phyloP scores from a whole-genome alignment of 1,140 invertebrate species.

The Ganaspis sp. region DNA sequence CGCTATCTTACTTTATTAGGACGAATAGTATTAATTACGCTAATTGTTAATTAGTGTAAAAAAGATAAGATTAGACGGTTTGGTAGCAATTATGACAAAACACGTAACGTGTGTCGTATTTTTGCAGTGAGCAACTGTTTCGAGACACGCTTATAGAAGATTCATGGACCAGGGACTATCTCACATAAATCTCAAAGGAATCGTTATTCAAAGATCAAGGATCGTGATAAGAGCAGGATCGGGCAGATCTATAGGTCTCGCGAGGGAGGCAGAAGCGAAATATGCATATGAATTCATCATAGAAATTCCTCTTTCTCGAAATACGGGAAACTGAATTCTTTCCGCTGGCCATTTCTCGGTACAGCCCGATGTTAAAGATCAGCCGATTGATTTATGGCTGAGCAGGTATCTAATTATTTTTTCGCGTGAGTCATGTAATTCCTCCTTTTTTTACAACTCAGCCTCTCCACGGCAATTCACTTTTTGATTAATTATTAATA shows the following conservation, averaged over 20 bases:
- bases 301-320: conserved; percentile 30
- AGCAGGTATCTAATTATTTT: conserved; percentile 30
- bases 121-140: conserved; percentile 12
- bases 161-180: conserved; percentile 12
- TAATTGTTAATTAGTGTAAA: conserved; percentile 9
- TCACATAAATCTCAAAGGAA: conserved; percentile 26
- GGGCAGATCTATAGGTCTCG: background rate
- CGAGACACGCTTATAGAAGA: conserved; percentile 27
- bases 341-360: conserved; percentile 3
- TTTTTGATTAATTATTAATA: too few relatives aligned
- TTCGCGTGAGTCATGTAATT: conserved; percentile 28
- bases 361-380: conserved; percentile 25
- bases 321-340: conserved; percentile 30
- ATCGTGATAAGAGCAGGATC: conserved; percentile 23
- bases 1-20: too few relatives aligned
- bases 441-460: background rate
- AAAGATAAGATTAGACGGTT: background rate
- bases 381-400: conserved; percentile 23
- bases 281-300: conserved; percentile 25
- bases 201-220: conserved; percentile 27
- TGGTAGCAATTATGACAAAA: background rate
- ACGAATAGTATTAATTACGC: background rate
- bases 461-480: background rate
- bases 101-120: background rate
- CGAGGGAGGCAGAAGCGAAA: conserved; percentile 20